Conservation (phyloP, 2,888 invertebrate genomes). For the Synanthedon vespiformis region DNA sequence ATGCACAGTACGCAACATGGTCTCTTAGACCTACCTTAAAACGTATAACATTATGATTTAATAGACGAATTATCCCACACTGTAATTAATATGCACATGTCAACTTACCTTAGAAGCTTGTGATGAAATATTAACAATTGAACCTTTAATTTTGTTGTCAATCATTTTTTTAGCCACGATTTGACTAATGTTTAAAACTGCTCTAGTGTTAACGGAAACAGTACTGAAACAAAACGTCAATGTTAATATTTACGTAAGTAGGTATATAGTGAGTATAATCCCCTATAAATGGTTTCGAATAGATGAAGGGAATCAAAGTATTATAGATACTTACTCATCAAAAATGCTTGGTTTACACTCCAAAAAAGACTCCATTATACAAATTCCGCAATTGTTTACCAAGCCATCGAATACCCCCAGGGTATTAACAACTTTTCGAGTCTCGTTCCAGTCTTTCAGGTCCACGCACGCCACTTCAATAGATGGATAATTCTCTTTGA, state of each 20-base stretch:
- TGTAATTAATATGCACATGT: neutral
- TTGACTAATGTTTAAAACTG: slow-evolving; percentile 86
- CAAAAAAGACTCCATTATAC: slow-evolving; percentile 75
- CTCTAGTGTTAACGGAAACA: slow-evolving; percentile 83
- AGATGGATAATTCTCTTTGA: slow-evolving; percentile 71
- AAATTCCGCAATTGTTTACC: slow-evolving; percentile 89
- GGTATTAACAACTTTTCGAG: slow-evolving; percentile 64
- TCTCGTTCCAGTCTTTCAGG: slow-evolving; percentile 79
- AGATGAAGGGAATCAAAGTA: neutral
- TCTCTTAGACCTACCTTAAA: slow-evolving; percentile 75
- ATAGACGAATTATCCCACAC: no score
- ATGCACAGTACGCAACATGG: slow-evolving; percentile 85
- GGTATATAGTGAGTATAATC: no score
- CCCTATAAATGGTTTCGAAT: no score
- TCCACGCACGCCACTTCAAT: slow-evolving; percentile 76
- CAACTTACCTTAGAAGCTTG: slow-evolving; percentile 76
- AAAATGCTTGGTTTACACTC: slow-evolving; percentile 77
- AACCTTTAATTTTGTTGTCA: slow-evolving; percentile 74
- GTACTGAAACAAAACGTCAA: slow-evolving; percentile 48
- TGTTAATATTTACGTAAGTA: no score
- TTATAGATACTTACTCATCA: slow-evolving; percentile 71
- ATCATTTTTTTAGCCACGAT: slow-evolving; percentile 80
- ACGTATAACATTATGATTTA: neutral
- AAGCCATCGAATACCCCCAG: slow-evolving; percentile 80
- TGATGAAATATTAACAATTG: slow-evolving; percentile 92